Base-by-base conservation (phyloP, 2,113 vertebrate species). In the Chlorodrepanis virens region DNA sequence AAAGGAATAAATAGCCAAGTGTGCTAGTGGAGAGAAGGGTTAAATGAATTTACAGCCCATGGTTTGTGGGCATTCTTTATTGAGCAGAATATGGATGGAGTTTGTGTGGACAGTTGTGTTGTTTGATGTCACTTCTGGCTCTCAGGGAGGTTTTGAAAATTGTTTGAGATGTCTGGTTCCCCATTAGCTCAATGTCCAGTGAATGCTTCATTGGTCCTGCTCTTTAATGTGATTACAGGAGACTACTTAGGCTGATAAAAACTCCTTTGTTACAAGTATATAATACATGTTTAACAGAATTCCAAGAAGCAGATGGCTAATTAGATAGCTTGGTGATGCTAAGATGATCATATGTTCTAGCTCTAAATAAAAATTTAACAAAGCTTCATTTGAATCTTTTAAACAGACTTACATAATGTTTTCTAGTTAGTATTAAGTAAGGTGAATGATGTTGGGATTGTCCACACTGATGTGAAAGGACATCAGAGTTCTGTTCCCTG, bases 331-430 rank as follows among this genome's bases (percentile, higher is more conserved):
- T 91, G 94, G 83, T 89, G 88, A 81, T 69, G 22, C 79, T 91
- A 44, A 17, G 25, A 92, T 94, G 88, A 67, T 96, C 60, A 10
- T 94, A 87, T 95, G 93, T 91, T 97, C 89, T 71, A 95, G 88
- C 94, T 94, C 95, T 96, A 96, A 96, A 96, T 96, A 96, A 97
- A 97, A 96, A 97, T 94, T 87, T 83, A 93, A 93, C 96, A 79
- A 90, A 89, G 60, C 94, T 96, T 57, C 56, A 72, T 91, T 59
- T 94, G 72, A 91, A 89, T 75, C 65, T 96, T 94, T 93, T 52
- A 90, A 97, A 95, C 77, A 91, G 87, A 50, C 86, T 93, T 94
- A 92, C 68, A 91, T 63, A 96, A 94, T 86, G 74, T 69, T 91
- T 91, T 89, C 72, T 92, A 67, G 61, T 91, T 69, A 22, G 69